Conservation (phyloP, 2,888 invertebrate species). For the Spilosoma lubricipeda region DNA sequence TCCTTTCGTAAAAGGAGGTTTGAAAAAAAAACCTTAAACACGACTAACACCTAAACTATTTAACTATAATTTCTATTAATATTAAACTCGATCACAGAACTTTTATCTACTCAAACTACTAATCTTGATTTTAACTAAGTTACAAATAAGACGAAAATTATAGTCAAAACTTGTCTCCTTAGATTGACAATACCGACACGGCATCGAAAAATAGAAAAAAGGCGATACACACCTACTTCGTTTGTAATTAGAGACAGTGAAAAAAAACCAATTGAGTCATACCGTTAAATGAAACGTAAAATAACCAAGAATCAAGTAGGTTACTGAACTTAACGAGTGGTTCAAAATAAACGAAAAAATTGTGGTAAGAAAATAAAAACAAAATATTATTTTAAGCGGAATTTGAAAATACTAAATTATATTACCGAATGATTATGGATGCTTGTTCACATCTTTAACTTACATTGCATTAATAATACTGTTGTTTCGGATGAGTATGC, state of each 20-base stretch:
- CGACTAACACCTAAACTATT: background rate
- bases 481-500: too few species aligned
- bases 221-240: background rate
- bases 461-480: background rate
- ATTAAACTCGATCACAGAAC: background rate
- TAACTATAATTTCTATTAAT: background rate
- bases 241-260: background rate
- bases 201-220: background rate
- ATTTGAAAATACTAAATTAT: background rate
- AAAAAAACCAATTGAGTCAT: background rate
- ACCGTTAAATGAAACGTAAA: conserved; percentile 3
- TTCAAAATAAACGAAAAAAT: background rate
- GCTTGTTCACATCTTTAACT: too few species aligned
- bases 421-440: background rate
- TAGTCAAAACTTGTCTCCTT: background rate
- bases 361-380: background rate
- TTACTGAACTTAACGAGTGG: background rate
- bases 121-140: background rate
- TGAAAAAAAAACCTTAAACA: background rate
- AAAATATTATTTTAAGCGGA: background rate
- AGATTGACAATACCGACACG: background rate
- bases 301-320: background rate
- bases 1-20: background rate
- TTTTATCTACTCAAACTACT: background rate
- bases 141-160: background rate